Evolutionary conservation across 2,888 invertebrate genomes (phyloP), one percentile per base, ranked within the genome.

Genomic region (Ennomos fuscantarius): DNA sequence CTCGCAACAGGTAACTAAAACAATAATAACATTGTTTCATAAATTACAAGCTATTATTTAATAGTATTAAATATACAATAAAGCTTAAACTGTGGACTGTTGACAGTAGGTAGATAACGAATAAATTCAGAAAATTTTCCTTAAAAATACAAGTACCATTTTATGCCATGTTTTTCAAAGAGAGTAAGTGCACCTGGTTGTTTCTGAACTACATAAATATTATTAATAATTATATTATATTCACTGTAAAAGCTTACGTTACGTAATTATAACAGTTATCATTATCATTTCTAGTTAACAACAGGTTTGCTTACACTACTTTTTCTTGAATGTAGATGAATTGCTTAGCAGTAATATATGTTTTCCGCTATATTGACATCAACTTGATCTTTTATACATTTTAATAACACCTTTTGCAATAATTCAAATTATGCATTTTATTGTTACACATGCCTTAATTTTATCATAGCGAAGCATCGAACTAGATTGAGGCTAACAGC

Each of bases 121-220:
- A 15, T 10, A 9, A 9, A 24, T 32, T 33, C 32, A 13, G 37
- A 43, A 45, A 35, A 48, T 41, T 48, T 59, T 49, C 52, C 35
- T 59, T 59, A 49, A 59, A 59, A 59, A 53, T 59, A 54, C 48
- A 54, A 59, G 58, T 54, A 54, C 53, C 58, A 45, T 41, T 54
- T 45, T 44, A n/a, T 8, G 8, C 8, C 31, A 35, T 44, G 24
- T 42, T 33, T 43, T 34, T 13, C 35, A 35, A 15, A 33, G 13
- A 52, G 36, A 45, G 36, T 49, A 54, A 35, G 49, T 45, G 45
- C 31, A 53, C 37, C 49, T 59, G 56, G 33, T 9, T 10, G n/a
- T 32, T 43, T 9, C 3, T 10, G 10, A 42, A 15, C 13, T 40
- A 2, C 15, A 15, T 15, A 40, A 33, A n/a, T 12, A 11, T 34